Percentiles rank a stretch among this genome's conserved stretches.
Conservation (phyloP, 2,888 invertebrate species). For the Zaprionus bogoriensis region DNA sequence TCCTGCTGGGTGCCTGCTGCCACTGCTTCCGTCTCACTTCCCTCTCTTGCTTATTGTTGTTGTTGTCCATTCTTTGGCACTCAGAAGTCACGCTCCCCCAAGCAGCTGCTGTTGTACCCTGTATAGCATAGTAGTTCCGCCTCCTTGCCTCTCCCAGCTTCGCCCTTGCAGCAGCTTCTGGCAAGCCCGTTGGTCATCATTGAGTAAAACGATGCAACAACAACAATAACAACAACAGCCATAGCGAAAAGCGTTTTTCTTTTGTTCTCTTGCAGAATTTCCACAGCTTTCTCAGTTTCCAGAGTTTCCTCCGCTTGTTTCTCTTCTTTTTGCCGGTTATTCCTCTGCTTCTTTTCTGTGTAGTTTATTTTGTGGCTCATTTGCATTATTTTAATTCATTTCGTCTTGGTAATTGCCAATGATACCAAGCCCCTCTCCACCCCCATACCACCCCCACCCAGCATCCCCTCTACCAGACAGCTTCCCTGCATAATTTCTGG, state of each 20-base stretch:
- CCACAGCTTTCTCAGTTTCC: slow-evolving; percentile 8
- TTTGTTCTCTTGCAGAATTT: slow-evolving; percentile 29
- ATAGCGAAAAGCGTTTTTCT: slow-evolving; percentile 20
- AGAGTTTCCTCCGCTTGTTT: slow-evolving; percentile 2
- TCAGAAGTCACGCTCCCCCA: slow-evolving; percentile 41
- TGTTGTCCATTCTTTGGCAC: slow-evolving; percentile 25
- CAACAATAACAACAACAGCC: slow-evolving; percentile 1
- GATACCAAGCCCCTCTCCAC: slow-evolving; percentile 6
- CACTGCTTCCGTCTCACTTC: not conserved
- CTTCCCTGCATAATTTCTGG: slow-evolving; percentile 9
- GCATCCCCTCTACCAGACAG: not conserved
- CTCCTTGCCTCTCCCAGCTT: not conserved
- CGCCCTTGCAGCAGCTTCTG: slow-evolving; percentile 25
- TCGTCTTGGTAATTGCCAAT: slow-evolving; percentile 42
- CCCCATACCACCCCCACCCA: not conserved
- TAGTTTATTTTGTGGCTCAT: slow-evolving; percentile 63
- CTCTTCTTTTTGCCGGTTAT: not conserved
- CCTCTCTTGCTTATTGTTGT: slow-evolving; percentile 16
- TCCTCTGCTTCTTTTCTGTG: not conserved
- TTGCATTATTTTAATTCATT: slow-evolving; percentile 77
- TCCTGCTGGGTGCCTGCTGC: slow-evolving; percentile 1
- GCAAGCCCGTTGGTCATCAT: slow-evolving; percentile 21
- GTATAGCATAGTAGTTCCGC: not conserved
- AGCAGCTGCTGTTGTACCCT: slow-evolving; percentile 35
- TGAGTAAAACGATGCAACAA: slow-evolving; percentile 19